These are phyloP conservation scores for Pempheris klunzingeri DNA, from an alignment of 2,797 vertebrate genomes.

Conservation along the genomic window DNA sequence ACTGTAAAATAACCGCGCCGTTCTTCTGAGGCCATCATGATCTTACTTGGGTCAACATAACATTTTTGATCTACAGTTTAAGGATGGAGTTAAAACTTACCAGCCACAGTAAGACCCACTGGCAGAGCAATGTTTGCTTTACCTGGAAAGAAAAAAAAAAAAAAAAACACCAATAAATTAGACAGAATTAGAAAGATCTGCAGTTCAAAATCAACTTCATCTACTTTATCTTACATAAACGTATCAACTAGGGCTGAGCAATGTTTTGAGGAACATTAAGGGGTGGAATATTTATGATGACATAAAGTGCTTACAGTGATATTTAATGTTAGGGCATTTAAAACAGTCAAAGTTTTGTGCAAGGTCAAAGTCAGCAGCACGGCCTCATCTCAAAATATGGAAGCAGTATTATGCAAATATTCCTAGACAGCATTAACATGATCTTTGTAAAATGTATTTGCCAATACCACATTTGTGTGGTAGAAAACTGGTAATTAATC, in stretches of 20 bases:
- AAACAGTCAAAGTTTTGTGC: not conserved
- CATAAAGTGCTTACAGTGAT: not conserved
- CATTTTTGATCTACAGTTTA: not conserved
- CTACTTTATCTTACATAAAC: not conserved
- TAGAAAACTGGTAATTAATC: not conserved
- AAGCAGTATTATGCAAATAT: not conserved
- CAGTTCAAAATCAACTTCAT: not conserved
- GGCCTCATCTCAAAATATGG: not conserved
- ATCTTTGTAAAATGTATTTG: not conserved
- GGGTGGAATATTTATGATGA: no score
- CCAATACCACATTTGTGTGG: no score
- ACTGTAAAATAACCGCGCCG: not conserved
- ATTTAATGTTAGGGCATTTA: not conserved
- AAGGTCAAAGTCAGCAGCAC: not conserved
- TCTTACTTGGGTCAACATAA: not conserved
- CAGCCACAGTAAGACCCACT: fast-evolving
- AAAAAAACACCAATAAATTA: not conserved
- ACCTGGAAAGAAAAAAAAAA: not conserved
- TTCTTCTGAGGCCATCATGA: not conserved
- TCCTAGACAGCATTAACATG: no score
- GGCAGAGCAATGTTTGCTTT: fast-evolving
- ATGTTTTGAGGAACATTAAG: not conserved
- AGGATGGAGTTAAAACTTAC: constrained; percentile 57
- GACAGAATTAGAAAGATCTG: not conserved
- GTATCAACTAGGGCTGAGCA: not conserved